phyloP scores from a whole-genome alignment of 2,797 vertebrate genomes.

The Tragopan temminckii region DNA sequence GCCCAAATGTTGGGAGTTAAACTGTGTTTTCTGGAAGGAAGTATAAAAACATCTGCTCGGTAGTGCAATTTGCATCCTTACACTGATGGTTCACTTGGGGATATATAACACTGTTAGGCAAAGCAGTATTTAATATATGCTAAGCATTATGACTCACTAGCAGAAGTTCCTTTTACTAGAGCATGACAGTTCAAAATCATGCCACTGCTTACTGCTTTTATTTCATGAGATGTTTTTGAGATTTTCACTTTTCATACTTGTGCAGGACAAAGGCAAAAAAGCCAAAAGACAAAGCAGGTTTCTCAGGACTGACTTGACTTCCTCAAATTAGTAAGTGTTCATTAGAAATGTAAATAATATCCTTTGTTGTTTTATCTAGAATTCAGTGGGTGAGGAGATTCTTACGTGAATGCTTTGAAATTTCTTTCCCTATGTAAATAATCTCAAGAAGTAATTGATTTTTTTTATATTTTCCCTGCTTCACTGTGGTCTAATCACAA shows the following conservation, averaged over 20 bases:
- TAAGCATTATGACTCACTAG: not conserved
- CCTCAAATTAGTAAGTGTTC: not conserved
- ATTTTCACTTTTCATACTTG: not conserved
- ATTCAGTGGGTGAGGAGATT: not conserved
- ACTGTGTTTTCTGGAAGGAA: not conserved
- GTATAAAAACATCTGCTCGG: not conserved
- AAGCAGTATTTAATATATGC: not conserved
- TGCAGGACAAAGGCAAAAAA: not conserved
- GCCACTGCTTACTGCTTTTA: not conserved
- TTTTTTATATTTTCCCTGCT: not conserved
- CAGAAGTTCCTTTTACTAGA: not conserved
- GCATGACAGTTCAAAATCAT: not conserved
- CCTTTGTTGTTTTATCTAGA: not conserved
- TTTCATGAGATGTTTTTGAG: not conserved
- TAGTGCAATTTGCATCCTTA: not conserved
- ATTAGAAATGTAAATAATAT: constrained; percentile 3
- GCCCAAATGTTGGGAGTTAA: not conserved
- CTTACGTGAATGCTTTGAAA: not conserved
- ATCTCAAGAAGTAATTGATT: not conserved
- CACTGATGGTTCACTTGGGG: not conserved
- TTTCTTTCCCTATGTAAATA: not conserved
- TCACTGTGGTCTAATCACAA: not conserved
- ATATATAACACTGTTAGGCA: not conserved
- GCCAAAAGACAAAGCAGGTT: not conserved
- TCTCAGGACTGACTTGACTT: not conserved